A percentile compares a stretch with the other conserved stretches of the same genome.
Evolutionary conservation across 2,797 vertebrate species (phyloP).

Genomic region (Salarias fasciatus): DNA sequence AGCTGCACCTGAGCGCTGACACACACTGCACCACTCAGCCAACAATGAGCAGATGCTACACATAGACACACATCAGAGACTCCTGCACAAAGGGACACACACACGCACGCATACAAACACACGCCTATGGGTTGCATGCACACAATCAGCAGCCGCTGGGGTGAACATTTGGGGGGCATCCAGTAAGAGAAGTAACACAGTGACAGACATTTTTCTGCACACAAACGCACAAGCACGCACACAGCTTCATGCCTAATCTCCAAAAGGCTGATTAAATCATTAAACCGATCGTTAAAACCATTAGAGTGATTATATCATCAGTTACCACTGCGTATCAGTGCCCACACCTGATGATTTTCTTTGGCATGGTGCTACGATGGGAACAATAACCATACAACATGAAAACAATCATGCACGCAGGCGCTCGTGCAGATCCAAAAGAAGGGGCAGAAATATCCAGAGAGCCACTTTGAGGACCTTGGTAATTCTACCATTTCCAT

Average conservation of each 20-base stretch:
- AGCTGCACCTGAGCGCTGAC: slow-evolving; percentile 70
- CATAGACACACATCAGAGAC: slow-evolving; percentile 22
- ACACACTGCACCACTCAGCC: slow-evolving; percentile 51
- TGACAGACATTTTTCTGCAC: slow-evolving; percentile 27
- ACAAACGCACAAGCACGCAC: slow-evolving; percentile 17
- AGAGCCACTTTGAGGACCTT: slow-evolving; percentile 44
- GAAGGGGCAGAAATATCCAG: slow-evolving; percentile 16
- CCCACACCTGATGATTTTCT: slow-evolving; percentile 8
- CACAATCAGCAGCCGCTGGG: slow-evolving; percentile 16
- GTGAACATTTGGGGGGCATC: slow-evolving; percentile 32
- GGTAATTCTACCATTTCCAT: slow-evolving; percentile 60
- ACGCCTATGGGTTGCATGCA: background rate
- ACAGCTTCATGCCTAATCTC: slow-evolving; percentile 3
- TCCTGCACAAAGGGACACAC: slow-evolving; percentile 3
- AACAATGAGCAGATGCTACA: slow-evolving; percentile 64
- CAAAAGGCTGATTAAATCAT: slow-evolving; percentile 39
- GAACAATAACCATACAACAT: slow-evolving; percentile 5
- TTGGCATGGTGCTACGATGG: slow-evolving; percentile 5
- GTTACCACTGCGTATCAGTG: slow-evolving; percentile 7
- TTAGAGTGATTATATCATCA: slow-evolving; percentile 32
- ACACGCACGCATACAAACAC: slow-evolving; percentile 8
- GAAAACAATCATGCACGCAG: slow-evolving; percentile 17
- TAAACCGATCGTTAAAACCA: slow-evolving; percentile 30
- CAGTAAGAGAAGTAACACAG: slow-evolving; percentile 12
- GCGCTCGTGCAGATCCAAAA: background rate